Percentiles rank a stretch among this genome's conserved stretches.
Conservation (phyloP, 2,113 vertebrate genomes). For the Prunella himalayana region DNA sequence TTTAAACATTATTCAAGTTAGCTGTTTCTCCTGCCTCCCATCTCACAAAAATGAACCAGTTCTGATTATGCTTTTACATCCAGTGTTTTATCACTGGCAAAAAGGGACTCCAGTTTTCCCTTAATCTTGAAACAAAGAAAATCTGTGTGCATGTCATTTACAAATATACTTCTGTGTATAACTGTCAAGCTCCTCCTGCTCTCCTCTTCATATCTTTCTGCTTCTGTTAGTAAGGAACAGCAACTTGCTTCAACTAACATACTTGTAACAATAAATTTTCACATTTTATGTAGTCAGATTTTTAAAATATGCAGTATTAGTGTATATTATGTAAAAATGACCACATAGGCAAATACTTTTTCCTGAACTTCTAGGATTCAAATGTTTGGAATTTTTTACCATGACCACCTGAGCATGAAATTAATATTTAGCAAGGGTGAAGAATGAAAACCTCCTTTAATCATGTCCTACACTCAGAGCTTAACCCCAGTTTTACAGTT, state of each 20-base stretch:
- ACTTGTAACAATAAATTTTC: neutral
- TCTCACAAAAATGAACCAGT: neutral
- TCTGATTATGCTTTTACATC: conserved; percentile 12
- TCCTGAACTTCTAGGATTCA: neutral
- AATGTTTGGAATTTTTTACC: neutral
- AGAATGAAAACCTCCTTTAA: neutral
- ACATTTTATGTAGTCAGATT: neutral
- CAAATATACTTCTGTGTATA: neutral
- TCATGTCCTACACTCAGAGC: neutral
- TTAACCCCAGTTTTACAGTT: neutral
- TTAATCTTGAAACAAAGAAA: neutral
- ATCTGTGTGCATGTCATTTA: neutral
- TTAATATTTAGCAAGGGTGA: neutral
- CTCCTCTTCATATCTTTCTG: neutral
- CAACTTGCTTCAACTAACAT: neutral
- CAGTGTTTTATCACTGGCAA: neutral
- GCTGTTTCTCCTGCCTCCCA: neutral
- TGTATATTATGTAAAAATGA: neutral
- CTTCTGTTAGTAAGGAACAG: neutral
- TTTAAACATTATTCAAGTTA: neutral
- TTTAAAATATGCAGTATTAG: neutral
- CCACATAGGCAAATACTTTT: neutral
- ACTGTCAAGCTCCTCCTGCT: neutral
- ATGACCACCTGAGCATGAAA: neutral
- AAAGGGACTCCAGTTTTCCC: neutral